phyloP scores from a whole-genome alignment of 1,140 invertebrate genomes.

The Calephelis nemesis region DNA sequence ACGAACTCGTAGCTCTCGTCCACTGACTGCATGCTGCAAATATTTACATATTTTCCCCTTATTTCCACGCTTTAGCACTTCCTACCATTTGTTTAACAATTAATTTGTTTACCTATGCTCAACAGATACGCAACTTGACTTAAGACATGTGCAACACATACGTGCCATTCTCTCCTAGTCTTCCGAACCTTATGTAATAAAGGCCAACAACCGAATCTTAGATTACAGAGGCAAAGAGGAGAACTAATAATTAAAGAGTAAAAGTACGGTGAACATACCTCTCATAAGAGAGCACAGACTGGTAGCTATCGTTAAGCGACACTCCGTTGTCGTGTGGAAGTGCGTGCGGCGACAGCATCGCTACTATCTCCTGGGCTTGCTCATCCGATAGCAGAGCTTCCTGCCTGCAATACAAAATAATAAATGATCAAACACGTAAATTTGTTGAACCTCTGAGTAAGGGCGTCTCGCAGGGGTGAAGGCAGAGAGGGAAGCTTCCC shows the following conservation, averaged over 20 bases:
- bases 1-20: slow-evolving; percentile 75
- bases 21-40: slow-evolving; percentile 71
- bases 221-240: too few species aligned
- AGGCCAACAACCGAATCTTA: too few species aligned
- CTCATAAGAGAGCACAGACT: slow-evolving; percentile 77
- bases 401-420: slow-evolving; percentile 78
- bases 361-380: slow-evolving; percentile 91
- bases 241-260: not conserved
- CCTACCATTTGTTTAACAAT: too few species aligned
- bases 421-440: not conserved
- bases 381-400: slow-evolving; percentile 90
- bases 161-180: too few species aligned
- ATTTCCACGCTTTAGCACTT: too few species aligned
- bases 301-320: slow-evolving; percentile 78
- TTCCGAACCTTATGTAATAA: too few species aligned
- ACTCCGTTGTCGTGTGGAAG: slow-evolving; percentile 66
- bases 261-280: slow-evolving; percentile 41
- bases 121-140: too few species aligned
- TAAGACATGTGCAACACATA: too few species aligned
- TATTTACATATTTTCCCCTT: not conserved
- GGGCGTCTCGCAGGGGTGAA: too few species aligned
- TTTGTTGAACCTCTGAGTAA: too few species aligned
- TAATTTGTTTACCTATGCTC: too few species aligned
- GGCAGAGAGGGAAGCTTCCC: too few species aligned
- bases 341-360: slow-evolving; percentile 83